A percentile compares a stretch with the other conserved stretches of the same genome.
phyloP scores from a whole-genome alignment of 2,113 vertebrate genomes.

The Danio rerio region GRCz12tu NC_133195.1:35011501-35012000 shows the following conservation, averaged over 20 bases:
- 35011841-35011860: constrained; percentile 36
- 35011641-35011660: constrained; percentile 41
- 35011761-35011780: neutral
- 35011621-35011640: constrained; percentile 51
- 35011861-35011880: neutral
- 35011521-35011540: constrained; percentile 41
- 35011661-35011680: constrained; percentile 17
- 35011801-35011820: neutral
- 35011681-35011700: neutral
- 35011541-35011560: constrained; percentile 28
- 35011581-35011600: neutral
- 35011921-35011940: neutral
- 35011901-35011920: constrained; percentile 15
- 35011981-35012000: neutral
- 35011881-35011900: constrained; percentile 1
- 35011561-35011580: neutral
- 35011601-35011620: neutral
- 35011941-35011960: neutral
- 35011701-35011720: neutral
- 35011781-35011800: neutral
- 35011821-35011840: constrained; percentile 22
- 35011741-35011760: neutral
- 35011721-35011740: constrained; percentile 9
- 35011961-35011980: neutral
- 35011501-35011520: neutral